Evolutionary conservation across 2,797 vertebrate species (phyloP).

Genomic region (Crocidura indochinensis): DNA sequence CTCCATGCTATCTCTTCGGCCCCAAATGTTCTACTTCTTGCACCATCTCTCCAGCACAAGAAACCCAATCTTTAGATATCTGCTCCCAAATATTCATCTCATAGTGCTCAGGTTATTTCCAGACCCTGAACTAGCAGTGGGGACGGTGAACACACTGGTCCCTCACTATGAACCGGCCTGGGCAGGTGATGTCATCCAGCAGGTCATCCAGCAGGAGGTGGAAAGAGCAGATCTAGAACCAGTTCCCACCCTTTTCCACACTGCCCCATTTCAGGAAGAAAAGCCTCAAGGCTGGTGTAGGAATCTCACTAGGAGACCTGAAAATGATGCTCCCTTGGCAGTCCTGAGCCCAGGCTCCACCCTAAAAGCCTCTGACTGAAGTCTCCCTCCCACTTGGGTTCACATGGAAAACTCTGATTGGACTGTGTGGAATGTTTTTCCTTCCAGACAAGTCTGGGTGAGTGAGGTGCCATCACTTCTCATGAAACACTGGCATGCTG

Average conservation of each 20-base stretch:
- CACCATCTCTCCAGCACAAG: too few species aligned
- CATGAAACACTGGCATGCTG: not conserved
- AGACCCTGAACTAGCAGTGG: not conserved
- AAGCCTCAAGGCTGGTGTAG: constrained; percentile 33
- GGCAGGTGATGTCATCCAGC: not conserved
- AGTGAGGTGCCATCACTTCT: not conserved
- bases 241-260: constrained; percentile 1
- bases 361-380: constrained; percentile 17
- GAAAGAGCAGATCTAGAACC: constrained; percentile 1
- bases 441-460: constrained; percentile 52
- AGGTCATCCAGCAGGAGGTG: constrained; percentile 44
- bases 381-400: constrained; percentile 29
- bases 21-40: too few species aligned
- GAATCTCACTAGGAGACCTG: not conserved
- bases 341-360: not conserved
- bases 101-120: not conserved
- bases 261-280: constrained; percentile 35
- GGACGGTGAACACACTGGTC: not conserved
- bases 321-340: not conserved
- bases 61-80: not conserved
- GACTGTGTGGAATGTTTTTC: constrained; percentile 58
- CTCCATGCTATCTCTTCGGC: too few species aligned
- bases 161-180: not conserved
- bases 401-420: constrained; percentile 17
- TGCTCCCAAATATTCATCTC: not conserved